Percentiles rank a stretch among this genome's conserved stretches.
These are phyloP conservation scores for Rhegmatorhina hoffmannsi DNA, from an alignment of 2,113 vertebrate species.

Conservation along the genomic window DNA sequence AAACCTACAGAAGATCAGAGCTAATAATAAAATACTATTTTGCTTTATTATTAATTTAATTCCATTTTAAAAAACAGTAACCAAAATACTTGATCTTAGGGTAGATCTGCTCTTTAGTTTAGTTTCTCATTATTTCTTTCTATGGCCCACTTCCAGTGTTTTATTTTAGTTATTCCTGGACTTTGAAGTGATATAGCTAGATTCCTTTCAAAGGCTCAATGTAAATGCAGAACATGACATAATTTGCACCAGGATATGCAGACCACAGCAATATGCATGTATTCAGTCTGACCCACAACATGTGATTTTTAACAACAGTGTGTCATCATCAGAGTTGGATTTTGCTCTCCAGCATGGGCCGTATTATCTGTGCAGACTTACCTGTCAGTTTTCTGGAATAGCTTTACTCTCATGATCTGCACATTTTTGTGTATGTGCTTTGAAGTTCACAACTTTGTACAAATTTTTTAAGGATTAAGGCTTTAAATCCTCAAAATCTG, in stretches of 20 bases:
- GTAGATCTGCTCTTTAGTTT: background rate
- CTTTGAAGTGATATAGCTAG: background rate
- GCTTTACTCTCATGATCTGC: background rate
- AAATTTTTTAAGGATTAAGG: background rate
- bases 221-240: background rate
- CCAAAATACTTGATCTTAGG: background rate
- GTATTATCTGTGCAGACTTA: background rate
- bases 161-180: background rate
- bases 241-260: background rate
- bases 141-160: background rate
- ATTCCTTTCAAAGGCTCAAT: background rate
- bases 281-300: background rate
- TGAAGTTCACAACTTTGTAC: background rate
- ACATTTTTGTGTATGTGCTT: background rate
- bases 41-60: background rate
- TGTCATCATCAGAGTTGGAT: background rate
- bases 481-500: background rate
- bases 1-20: background rate
- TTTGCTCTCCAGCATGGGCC: background rate
- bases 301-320: background rate
- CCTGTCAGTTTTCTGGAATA: background rate
- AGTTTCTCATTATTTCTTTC: background rate
- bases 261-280: accelerated
- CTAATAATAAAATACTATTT: background rate
- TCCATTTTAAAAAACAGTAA: background rate